These are phyloP conservation scores for Eutrigla gurnardus DNA, from an alignment of 2,797 vertebrate genomes.

Conservation along the genomic window DNA sequence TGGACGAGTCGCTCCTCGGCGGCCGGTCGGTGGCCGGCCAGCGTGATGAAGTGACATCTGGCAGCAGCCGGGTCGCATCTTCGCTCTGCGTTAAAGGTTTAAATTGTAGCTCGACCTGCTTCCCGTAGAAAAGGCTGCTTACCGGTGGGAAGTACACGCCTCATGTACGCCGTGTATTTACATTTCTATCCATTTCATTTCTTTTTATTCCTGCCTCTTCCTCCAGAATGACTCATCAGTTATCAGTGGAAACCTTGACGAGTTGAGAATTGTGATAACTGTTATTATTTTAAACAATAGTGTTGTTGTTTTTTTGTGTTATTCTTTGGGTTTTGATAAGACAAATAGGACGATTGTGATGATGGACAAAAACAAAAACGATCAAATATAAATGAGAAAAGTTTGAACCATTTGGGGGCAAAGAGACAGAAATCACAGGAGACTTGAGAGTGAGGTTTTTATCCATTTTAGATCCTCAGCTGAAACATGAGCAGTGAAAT, in stretches of 20 bases:
- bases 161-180: neutral
- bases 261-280: slow-evolving; percentile 35
- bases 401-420: neutral
- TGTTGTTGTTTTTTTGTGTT: neutral
- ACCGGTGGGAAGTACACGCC: slow-evolving; percentile 8
- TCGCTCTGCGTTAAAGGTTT: slow-evolving; percentile 60
- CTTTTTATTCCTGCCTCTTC: neutral
- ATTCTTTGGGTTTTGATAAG: slow-evolving; percentile 15
- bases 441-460: slow-evolving; percentile 20
- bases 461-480: slow-evolving; percentile 27
- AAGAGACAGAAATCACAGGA: slow-evolving; percentile 16
- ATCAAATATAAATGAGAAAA: slow-evolving; percentile 22
- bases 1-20: slow-evolving; percentile 55
- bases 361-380: slow-evolving; percentile 4
- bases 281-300: slow-evolving; percentile 33
- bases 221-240: slow-evolving; percentile 34
- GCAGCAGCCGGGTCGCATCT: slow-evolving; percentile 58
- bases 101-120: slow-evolving; percentile 56
- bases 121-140: slow-evolving; percentile 1
- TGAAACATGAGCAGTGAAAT: slow-evolving; percentile 53
- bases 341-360: slow-evolving; percentile 1
- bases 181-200: slow-evolving; percentile 16
- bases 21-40: slow-evolving; percentile 64
- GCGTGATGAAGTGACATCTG: slow-evolving; percentile 68
- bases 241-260: slow-evolving; percentile 31